Evolutionary conservation across 2,113 vertebrate species (phyloP).

Genomic region (Mastomys natalensis): DNA sequence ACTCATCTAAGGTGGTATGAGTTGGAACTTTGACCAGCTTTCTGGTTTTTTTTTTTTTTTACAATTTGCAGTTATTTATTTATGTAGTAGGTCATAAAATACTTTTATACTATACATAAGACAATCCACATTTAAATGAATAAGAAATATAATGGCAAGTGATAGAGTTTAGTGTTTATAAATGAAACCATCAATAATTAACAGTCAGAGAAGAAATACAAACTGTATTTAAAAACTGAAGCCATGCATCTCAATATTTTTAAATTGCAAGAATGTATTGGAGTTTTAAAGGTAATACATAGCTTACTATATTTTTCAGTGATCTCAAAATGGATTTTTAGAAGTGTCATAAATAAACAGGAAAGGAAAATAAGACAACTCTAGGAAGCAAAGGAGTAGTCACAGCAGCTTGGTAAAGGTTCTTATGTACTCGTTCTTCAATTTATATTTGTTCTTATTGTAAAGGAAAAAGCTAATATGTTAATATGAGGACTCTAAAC

Average conservation of each 20-base stretch:
- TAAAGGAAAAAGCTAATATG: conserved; percentile 55
- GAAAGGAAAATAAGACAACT: conserved; percentile 37
- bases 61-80: conserved; percentile 77
- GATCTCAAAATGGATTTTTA: conserved; percentile 47
- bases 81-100: conserved; percentile 83
- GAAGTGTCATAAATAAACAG: neutral
- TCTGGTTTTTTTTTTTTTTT: no score
- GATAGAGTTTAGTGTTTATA: conserved; percentile 85
- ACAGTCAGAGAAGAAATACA: conserved; percentile 49
- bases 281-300: conserved; percentile 61
- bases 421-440: conserved; percentile 50
- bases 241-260: conserved; percentile 58
- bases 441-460: conserved; percentile 73
- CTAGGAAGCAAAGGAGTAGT: conserved; percentile 71
- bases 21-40: neutral
- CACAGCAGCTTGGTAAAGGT: conserved; percentile 83
- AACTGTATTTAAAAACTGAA: conserved; percentile 61
- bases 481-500: conserved; percentile 52
- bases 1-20: neutral
- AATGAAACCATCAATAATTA: conserved; percentile 73
- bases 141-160: conserved; percentile 67
- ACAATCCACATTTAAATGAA: conserved; percentile 73
- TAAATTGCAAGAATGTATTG: conserved; percentile 43
- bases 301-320: conserved; percentile 68
- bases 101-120: conserved; percentile 80